phyloP scores from a whole-genome alignment of 2,888 invertebrate species.

The Cheilosia scutellata region DNA sequence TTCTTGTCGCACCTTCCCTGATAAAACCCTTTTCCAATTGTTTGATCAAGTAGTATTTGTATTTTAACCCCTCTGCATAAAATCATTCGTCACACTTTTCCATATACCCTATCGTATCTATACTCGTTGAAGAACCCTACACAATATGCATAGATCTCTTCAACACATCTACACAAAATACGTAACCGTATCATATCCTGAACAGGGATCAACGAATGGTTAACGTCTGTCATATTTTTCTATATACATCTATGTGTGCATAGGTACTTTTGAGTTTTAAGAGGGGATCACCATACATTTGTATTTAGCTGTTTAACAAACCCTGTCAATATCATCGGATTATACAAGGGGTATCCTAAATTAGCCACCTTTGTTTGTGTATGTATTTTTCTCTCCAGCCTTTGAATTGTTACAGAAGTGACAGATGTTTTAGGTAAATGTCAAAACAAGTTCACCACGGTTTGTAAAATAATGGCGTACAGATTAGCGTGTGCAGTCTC shows the following conservation, averaged over 20 bases:
- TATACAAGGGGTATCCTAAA: constrained; percentile 37
- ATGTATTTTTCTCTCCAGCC: constrained; percentile 22
- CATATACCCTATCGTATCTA: constrained; percentile 1
- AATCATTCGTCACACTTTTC: constrained; percentile 39
- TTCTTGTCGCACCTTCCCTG: constrained; percentile 11
- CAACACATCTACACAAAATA: constrained; percentile 6
- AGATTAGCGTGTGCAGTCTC: constrained; percentile 16
- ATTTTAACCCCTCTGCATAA: constrained; percentile 19
- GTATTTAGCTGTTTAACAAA: constrained; percentile 36
- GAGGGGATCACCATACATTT: constrained; percentile 33
- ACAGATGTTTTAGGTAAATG: constrained; percentile 60
- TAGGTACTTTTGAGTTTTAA: constrained; percentile 6
- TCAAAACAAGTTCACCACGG: constrained; percentile 60
- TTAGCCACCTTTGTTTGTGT: constrained; percentile 52
- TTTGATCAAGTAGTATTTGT: constrained; percentile 13
- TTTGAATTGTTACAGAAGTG: constrained; percentile 38
- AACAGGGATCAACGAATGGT: constrained; percentile 47
- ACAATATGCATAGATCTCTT: constrained; percentile 19
- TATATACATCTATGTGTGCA: not conserved
- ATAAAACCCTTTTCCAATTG: constrained; percentile 26
- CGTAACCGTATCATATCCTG: constrained; percentile 28
- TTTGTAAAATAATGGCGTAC: constrained; percentile 20
- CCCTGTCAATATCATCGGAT: constrained; percentile 26
- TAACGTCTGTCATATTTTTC: constrained; percentile 10
- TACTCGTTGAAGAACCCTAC: constrained; percentile 5